Base-by-base conservation (phyloP, 2,797 vertebrate species). In the Rallus crepitans region DNA sequence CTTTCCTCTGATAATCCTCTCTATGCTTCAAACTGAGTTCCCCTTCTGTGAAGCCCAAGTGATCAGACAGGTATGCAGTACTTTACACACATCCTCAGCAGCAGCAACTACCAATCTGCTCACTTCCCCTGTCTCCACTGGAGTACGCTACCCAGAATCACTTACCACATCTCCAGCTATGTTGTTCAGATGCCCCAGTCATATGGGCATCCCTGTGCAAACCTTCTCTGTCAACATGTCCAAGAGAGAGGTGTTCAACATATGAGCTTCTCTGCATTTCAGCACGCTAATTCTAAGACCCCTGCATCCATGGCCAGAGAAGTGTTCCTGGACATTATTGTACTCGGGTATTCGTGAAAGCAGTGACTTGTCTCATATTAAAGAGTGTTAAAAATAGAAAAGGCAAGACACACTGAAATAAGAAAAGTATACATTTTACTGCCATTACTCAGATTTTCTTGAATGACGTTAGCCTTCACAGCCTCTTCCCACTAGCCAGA, bases 251-350 rank as follows among this genome's bases (percentile, higher is more conserved):
- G 8, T 40, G 64, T 73, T 16, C 42, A 48, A 31, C 14, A 6
- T 0, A 12, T 0, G 1, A 70, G 42, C 56, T 72, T 72, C 31
- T 42, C 31, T 28, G 30, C 0, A 0, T 39, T 31, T 42, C 10
- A 70, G 7, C 21, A 50, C 1, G 5, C 31, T 20, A n/a, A 25
- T 81, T 60, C 47, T 39, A 40, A 37, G 55, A 21, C 18, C 27
- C 19, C 8, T n/a, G 39, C 8, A 57, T 18, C 55, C 39, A 24
- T 0, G 16, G n/a, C 3, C 79, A 76, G 48, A 42, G 14, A 73
- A 61, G 24, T 14, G 45, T 7, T 89, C 25, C 39, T 39, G 40
- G 15, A 59, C 4, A 16, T 52, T 53, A 57, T 0, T 35, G 14
- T 37, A 53, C 33, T 39, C 21, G 53, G 12, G 0, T 7, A 17